These are phyloP conservation scores for Rhodinocichla rosea DNA, from an alignment of 2,113 vertebrate genomes.

Conservation along the genomic window DNA sequence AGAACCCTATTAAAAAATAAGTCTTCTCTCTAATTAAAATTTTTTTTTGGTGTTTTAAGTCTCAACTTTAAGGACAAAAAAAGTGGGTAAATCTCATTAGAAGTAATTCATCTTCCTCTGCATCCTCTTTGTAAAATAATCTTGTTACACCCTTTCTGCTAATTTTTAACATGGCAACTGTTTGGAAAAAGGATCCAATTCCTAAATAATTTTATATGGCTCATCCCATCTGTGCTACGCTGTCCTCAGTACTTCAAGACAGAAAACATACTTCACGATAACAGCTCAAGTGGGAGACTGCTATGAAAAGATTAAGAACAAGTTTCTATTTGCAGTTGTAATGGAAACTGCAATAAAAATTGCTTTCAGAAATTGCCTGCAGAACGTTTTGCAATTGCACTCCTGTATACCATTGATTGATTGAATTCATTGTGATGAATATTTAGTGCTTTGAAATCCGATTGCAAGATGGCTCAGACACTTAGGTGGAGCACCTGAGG, in stretches of 20 bases:
- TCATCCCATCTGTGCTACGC: background rate
- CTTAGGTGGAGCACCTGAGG: background rate
- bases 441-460: background rate
- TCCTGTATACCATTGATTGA: background rate
- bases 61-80: background rate
- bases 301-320: background rate
- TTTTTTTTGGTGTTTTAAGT: background rate
- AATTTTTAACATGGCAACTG: background rate
- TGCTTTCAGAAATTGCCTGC: background rate
- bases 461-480: background rate
- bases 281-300: constrained; percentile 16
- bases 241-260: background rate
- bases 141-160: background rate
- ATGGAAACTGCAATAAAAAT: constrained; percentile 34
- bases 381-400: background rate
- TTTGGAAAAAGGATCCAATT: constrained; percentile 32
- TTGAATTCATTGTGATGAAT: background rate
- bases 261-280: background rate
- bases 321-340: constrained; percentile 12
- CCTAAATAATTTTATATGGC: constrained; percentile 20
- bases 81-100: background rate
- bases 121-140: background rate
- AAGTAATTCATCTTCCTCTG: background rate
- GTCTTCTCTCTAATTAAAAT: background rate
- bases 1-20: background rate